Evolutionary conservation across 1,140 invertebrate genomes (phyloP), one percentile per base, ranked within the genome.

Genomic region (Meloidogyne exigua): DNA sequence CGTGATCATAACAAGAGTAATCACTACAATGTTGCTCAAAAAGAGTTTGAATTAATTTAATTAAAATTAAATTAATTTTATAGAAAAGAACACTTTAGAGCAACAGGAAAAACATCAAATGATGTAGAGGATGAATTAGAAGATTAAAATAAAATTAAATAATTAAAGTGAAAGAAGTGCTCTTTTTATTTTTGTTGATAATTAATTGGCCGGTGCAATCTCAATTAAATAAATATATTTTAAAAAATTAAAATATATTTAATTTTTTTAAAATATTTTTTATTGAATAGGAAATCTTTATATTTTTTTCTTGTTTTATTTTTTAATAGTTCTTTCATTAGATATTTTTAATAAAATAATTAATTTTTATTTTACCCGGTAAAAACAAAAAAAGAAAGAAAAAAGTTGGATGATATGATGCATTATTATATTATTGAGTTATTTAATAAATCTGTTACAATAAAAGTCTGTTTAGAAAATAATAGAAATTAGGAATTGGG

Each of bases 1-100:
- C 57, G 25, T 26, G 68, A 76, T 26, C 39, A 57, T 25, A 62
- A 72, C 28, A 76, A 72, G 11, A 32, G 68, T 15, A 44, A 44
- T 39, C 75, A 76, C 66, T 76, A 76, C 68, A 76, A 76, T 21
- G 75, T 76, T 36, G 75, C 75, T 23, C 69, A 76, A 71, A 76
- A 76, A 71, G 75, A 76, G 75, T 70, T 15, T 62, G 44, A 42
- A n/a, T 26, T 28, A 39, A 39, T 25, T 28, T 15, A 44, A 15
- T 12, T 70, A 10, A 23, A 42, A 3, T 32, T 32, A 36, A 70
- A 39, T 44, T 68, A 18, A 39, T 18, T 70, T 36, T 70, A 39
- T n/a, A n/a, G 15, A 42, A 70, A 21, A 68, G 66, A 36, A 25
- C 23, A 65, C 12, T 65, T 65, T 28, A n/a, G 64, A 13, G 9